These are phyloP conservation scores for Drosophila teissieri DNA, from an alignment of 1,140 invertebrate species.

Conservation along the genomic window DNA sequence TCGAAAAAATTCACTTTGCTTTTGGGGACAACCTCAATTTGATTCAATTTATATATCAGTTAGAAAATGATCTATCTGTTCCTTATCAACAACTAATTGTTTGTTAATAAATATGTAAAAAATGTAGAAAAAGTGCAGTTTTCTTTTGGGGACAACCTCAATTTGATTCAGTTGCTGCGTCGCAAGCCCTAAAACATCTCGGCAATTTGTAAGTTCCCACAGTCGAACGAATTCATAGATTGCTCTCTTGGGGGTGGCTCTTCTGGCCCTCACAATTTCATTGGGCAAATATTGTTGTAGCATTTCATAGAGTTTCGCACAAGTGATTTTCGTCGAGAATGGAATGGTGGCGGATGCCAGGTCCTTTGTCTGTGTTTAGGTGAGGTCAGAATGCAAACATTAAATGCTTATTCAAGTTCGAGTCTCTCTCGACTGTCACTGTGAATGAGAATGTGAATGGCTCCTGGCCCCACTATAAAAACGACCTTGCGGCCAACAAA, in stretches of 20 bases:
- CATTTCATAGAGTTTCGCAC: constrained; percentile 65
- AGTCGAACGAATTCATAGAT: constrained; percentile 9
- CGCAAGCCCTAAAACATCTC: constrained; percentile 2
- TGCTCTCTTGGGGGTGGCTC: constrained; percentile 39
- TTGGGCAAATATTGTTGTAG: constrained; percentile 75
- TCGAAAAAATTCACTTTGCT: neutral
- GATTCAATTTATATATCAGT: constrained; percentile 10
- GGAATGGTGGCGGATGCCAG: constrained; percentile 22
- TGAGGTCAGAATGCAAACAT: constrained; percentile 74
- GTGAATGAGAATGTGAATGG: constrained; percentile 45
- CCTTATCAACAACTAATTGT: too few relatives aligned
- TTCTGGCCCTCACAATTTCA: constrained; percentile 48
- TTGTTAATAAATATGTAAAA: too few relatives aligned
- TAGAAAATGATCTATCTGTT: too few relatives aligned
- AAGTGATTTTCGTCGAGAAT: constrained; percentile 70
- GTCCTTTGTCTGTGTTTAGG: constrained; percentile 41
- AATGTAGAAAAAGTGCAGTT: neutral
- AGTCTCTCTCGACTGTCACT: constrained; percentile 42
- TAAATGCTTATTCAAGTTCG: constrained; percentile 54
- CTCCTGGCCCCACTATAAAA: constrained; percentile 73
- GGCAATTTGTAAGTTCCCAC: constrained; percentile 41
- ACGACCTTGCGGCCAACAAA: constrained; percentile 79
- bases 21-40: constrained; percentile 4
- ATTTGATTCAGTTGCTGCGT: constrained; percentile 21
- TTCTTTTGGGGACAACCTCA: neutral